Percentiles rank a stretch among this genome's conserved stretches.
These are phyloP conservation scores for Rhombomys opimus DNA, from an alignment of 2,113 vertebrate genomes.

Conservation along the genomic window DNA sequence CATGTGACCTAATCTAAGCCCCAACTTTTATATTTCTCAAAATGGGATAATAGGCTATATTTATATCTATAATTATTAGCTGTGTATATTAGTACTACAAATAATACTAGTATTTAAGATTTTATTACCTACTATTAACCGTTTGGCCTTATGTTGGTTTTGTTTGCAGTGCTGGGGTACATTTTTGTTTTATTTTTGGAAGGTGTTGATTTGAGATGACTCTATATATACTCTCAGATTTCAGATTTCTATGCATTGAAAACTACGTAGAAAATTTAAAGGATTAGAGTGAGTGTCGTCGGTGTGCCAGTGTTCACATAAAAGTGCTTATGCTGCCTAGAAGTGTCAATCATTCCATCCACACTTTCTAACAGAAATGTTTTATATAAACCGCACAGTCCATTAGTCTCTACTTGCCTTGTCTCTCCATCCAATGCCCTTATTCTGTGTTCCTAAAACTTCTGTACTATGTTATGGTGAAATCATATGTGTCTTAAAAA, in stretches of 20 bases:
- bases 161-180: not conserved
- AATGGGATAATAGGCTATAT: not conserved
- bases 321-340: not conserved
- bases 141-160: not conserved
- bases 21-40: not conserved
- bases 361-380: slow-evolving; percentile 13
- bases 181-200: slow-evolving; percentile 29
- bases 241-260: not conserved
- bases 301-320: not conserved
- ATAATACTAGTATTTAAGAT: not conserved
- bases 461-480: not conserved
- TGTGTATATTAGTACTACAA: not conserved
- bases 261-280: slow-evolving; percentile 38
- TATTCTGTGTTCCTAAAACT: slow-evolving; percentile 23
- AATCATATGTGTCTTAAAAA: not conserved
- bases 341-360: slow-evolving; percentile 25
- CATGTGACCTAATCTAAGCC: not conserved
- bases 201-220: not conserved
- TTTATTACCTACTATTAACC: not conserved
- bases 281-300: not conserved
- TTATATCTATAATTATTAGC: not conserved
- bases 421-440: not conserved
- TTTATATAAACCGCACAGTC: not conserved
- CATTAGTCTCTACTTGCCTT: slow-evolving; percentile 10
- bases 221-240: not conserved